A percentile compares a stretch with the other conserved stretches of the same genome.
Evolutionary conservation across 2,113 vertebrate species (phyloP).

Genomic region (Porphyrio hochstetteri): DNA sequence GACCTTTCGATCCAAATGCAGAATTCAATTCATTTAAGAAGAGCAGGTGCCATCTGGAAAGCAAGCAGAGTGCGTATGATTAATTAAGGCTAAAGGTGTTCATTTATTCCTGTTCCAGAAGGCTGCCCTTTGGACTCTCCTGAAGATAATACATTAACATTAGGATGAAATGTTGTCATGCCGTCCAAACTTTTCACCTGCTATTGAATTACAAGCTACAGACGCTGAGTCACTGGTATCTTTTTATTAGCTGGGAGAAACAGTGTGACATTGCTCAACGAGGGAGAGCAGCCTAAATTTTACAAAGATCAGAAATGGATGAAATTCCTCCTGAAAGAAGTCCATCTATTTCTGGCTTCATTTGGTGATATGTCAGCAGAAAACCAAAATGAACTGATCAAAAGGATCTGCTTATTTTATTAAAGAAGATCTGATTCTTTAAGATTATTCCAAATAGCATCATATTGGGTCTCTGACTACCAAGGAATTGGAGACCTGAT

Average conservation of each 20-base stretch:
- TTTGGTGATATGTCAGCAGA: not conserved
- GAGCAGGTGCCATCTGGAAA: not conserved
- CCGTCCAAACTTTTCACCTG: not conserved
- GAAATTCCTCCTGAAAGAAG: not conserved
- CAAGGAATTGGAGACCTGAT: not conserved
- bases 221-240: not conserved
- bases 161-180: not conserved
- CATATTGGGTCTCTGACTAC: not conserved
- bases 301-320: not conserved
- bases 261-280: not conserved
- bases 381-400: not conserved
- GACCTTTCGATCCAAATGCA: not conserved
- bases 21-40: not conserved
- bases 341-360: not conserved
- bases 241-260: not conserved
- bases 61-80: not conserved
- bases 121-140: not conserved
- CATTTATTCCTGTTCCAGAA: not conserved
- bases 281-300: not conserved
- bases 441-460: not conserved
- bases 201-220: not conserved
- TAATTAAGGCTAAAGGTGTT: not conserved
- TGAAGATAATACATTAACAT: slow-evolving; percentile 20
- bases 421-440: not conserved
- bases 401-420: not conserved